Evolutionary conservation across 2,888 invertebrate genomes (phyloP), one percentile per base, ranked within the genome.

Genomic region (Tortricodes alternella): DNA sequence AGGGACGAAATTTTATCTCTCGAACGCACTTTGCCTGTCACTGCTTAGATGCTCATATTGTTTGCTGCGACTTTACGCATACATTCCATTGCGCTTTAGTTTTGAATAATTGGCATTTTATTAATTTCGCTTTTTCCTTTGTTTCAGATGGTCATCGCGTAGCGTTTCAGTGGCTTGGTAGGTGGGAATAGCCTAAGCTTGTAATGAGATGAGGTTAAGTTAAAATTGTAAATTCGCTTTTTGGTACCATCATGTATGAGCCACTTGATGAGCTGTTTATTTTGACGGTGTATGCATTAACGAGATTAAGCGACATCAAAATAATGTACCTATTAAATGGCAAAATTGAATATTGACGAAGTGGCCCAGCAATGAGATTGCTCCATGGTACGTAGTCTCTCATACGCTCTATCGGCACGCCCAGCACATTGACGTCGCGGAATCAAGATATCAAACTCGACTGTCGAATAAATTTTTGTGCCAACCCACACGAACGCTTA

Each of bases 41-140:
- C 61, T 58, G 68, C 68, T 73, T 68, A 29, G 29, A 19, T 52
- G 34, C 41, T 21, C 37, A 48, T 52, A 53, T 61, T 50, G 52
- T 62, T 55, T 60, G 48, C 48, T 29, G 19, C 55, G 53, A 63
- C 59, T 63, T 59, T 27, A 43, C 68, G 62, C 64, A 65, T 65
- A 71, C 71, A 32, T 70, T 65, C 66, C 73, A 70, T 75, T 63
- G 57, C 60, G 64, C 80, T 78, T 66, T 71, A 48, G 48, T 76
- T 76, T 77, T 71, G 84, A 83, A 79, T 85, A 64, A 86, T 86
- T 89, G 87, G 89, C 89, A 73, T 82, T 88, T 83, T 85, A 91
- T 91, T 91, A 91, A 91, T 91, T 91, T 91, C 80, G 91, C 91
- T 91, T 91, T 87, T 87, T 83, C 86, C 88, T 90, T 91, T 91